Conservation (phyloP, 2,888 invertebrate genomes). For the Strigamia transsilvanica region DNA sequence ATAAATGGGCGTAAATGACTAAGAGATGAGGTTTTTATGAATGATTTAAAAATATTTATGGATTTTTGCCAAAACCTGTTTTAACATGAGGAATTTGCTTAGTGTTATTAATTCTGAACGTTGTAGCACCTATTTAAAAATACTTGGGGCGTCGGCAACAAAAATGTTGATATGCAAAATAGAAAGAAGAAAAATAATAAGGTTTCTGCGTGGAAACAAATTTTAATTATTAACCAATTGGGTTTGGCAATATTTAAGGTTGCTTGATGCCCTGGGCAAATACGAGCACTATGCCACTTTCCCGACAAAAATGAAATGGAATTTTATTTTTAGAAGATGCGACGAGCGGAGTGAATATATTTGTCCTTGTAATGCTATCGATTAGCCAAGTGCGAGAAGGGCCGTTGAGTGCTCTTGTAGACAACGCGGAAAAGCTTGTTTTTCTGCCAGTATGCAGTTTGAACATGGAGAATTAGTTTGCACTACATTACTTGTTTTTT, state of each 20-base stretch:
- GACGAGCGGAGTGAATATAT: conserved; percentile 11
- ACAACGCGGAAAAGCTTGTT: conserved; percentile 22
- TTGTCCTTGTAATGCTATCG: conserved; percentile 43
- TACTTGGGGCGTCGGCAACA: no score
- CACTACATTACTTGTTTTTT: conserved; percentile 8
- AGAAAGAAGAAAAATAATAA: no score
- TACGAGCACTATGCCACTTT: not conserved
- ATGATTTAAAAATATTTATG: no score
- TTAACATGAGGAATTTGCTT: no score
- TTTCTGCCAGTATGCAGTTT: conserved; percentile 29
- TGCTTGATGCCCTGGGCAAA: not conserved
- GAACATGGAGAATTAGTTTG: conserved; percentile 24
- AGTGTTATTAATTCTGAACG: no score
- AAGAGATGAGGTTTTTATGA: no score
- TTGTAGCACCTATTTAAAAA: no score
- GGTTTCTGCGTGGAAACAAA: no score
- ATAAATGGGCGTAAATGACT: no score
- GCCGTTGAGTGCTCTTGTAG: conserved; percentile 8
- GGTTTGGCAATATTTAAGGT: not conserved
- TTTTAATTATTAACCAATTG: no score
- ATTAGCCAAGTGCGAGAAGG: conserved; percentile 16
- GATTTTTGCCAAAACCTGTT: no score
- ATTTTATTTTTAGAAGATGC: conserved; percentile 18
- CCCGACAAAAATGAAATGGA: not conserved
- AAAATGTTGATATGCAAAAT: no score